These are phyloP conservation scores for Neoitamus cyanurus DNA, from an alignment of 2,888 invertebrate species.

Conservation along the genomic window DNA sequence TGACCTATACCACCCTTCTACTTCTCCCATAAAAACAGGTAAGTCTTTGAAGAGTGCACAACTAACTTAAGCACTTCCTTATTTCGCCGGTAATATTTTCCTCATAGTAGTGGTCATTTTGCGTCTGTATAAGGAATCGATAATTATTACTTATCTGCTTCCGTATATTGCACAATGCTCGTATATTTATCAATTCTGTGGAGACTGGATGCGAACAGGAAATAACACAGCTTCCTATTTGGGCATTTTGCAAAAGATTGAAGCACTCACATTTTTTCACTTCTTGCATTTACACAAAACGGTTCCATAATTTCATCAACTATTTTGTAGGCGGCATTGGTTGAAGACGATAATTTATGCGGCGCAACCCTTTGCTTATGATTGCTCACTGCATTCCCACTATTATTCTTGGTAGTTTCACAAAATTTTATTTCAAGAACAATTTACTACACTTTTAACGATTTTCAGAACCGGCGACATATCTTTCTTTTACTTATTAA, in stretches of 20 bases:
- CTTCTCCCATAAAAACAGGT: background rate
- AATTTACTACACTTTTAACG: background rate
- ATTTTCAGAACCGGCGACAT: background rate
- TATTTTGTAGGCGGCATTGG: no score
- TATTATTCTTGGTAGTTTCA: background rate
- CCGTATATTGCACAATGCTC: constrained; percentile 49
- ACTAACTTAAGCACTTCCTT: background rate
- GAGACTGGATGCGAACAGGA: background rate
- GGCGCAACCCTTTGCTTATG: background rate
- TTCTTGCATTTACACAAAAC: background rate
- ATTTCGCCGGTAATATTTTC: background rate
- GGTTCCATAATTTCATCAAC: background rate
- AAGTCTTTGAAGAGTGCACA: background rate
- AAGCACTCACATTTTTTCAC: background rate
- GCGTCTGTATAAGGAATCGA: background rate
- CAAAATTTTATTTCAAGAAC: background rate
- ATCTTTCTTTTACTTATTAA: background rate
- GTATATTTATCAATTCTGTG: background rate
- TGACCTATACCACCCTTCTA: background rate
- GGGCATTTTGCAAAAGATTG: background rate
- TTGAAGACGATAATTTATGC: no score
- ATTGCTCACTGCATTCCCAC: background rate
- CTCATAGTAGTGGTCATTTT: background rate
- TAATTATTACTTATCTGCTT: constrained; percentile 26
- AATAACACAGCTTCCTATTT: background rate